These are phyloP conservation scores for Diabrotica virgifera DNA, from an alignment of 1,140 invertebrate species.

Conservation along the genomic window DNA sequence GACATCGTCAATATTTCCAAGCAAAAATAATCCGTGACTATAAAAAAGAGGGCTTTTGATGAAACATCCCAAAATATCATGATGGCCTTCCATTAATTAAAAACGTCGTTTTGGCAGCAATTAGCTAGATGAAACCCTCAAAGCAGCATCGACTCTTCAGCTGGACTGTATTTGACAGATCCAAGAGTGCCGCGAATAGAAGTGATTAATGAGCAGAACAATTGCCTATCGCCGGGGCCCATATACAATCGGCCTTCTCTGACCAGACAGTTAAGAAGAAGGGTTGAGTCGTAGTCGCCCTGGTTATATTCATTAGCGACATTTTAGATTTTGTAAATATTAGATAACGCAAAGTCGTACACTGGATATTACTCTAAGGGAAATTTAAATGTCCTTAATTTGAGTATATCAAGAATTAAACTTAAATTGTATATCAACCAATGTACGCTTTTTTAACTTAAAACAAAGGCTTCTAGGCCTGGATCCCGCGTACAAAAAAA, in stretches of 20 bases:
- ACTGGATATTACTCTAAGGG: no score
- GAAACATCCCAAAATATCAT: constrained; percentile 33
- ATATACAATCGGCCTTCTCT: constrained; percentile 15
- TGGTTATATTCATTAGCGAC: constrained; percentile 40
- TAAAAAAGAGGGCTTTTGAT: constrained; percentile 28
- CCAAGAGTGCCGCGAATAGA: constrained; percentile 44
- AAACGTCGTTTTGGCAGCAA: constrained; percentile 47
- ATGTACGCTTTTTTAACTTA: no score
- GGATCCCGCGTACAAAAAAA: no score
- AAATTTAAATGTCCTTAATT: no score
- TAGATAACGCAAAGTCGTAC: constrained; percentile 24
- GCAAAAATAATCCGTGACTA: constrained; percentile 10
- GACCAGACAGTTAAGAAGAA: constrained; percentile 37
- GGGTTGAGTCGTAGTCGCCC: constrained; percentile 31
- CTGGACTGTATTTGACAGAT: constrained; percentile 46
- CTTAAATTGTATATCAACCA: no score
- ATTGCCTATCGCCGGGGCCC: constrained; percentile 40
- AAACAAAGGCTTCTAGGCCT: no score
- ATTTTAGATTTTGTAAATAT: constrained; percentile 47
- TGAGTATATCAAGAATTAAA: no score
- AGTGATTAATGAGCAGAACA: constrained; percentile 49
- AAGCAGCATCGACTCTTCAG: constrained; percentile 44
- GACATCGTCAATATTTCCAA: constrained; percentile 13
- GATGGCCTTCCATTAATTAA: constrained; percentile 37
- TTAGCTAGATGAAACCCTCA: constrained; percentile 49